phyloP scores from a whole-genome alignment of 2,797 vertebrate species.

The Argyrosomus regius region DNA sequence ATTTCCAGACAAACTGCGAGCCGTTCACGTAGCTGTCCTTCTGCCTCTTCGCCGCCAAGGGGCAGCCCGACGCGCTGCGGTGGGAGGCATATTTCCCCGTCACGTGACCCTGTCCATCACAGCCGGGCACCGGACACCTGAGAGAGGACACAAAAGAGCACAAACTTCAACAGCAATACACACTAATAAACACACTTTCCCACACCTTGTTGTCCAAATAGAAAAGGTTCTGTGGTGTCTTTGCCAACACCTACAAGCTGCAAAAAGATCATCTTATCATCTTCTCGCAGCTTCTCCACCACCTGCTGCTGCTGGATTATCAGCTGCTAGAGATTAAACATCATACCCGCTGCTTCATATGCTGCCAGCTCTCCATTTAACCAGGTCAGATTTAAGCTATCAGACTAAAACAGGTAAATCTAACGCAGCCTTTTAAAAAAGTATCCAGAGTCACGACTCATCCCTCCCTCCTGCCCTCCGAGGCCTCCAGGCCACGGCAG shows the following conservation, averaged over 20 bases:
- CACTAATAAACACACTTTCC: not conserved
- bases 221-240: not conserved
- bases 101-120: constrained; percentile 98
- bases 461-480: not conserved
- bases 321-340: not conserved
- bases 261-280: not conserved
- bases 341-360: not conserved
- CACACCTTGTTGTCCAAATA: not conserved
- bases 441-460: constrained; percentile 9
- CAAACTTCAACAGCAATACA: not conserved
- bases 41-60: constrained; percentile 96
- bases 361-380: not conserved
- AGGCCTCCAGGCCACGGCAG: not conserved
- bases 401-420: not conserved
- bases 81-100: constrained; percentile 98
- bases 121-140: constrained; percentile 98
- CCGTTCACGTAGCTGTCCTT: constrained; percentile 97
- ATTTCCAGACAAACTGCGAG: constrained; percentile 97
- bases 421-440: not conserved
- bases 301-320: not conserved
- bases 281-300: not conserved
- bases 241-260: not conserved
- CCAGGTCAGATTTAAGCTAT: not conserved
- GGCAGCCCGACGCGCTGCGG: constrained; percentile 97
- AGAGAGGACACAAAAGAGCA: not conserved